Evolutionary conservation across 2,888 invertebrate species (phyloP).

Genomic region (Lycophotia porphyrea): DNA sequence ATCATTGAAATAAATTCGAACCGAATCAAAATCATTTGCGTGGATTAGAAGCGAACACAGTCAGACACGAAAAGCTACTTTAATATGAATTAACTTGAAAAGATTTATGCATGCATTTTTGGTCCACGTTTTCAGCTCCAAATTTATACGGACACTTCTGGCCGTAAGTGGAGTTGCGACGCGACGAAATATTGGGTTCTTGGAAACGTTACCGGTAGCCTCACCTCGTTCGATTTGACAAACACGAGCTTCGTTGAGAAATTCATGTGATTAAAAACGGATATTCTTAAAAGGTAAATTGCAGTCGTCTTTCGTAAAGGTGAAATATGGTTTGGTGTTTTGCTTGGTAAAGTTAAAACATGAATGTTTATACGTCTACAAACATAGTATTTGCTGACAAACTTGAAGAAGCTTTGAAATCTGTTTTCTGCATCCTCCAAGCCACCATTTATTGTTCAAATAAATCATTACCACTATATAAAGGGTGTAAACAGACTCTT

Average conservation of each 20-base stretch:
- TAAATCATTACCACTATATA: too few relatives aligned
- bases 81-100: conserved; percentile 7
- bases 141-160: conserved; percentile 57
- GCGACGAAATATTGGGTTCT: conserved; percentile 53
- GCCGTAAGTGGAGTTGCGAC: conserved; percentile 48
- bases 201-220: conserved; percentile 38
- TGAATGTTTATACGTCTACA: conserved; percentile 5
- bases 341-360: conserved; percentile 22
- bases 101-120: conserved; percentile 19
- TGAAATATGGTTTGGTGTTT: conserved; percentile 18
- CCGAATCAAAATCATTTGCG: neutral
- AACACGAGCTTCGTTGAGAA: conserved; percentile 42
- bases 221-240: conserved; percentile 60
- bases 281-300: conserved; percentile 37
- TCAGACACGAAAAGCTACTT: neutral
- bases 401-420: neutral
- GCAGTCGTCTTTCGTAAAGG: conserved; percentile 14
- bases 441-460: neutral
- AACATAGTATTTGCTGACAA: neutral
- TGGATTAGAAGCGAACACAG: neutral
- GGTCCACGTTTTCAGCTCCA: conserved; percentile 47
- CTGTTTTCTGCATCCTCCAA: neutral
- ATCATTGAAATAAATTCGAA: neutral
- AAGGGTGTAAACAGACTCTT: too few relatives aligned
- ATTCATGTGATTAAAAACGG: conserved; percentile 46